Percentiles rank a stretch among this genome's conserved stretches.
Conservation (phyloP, 2,797 vertebrate genomes). For the Leuciscus waleckii region DNA sequence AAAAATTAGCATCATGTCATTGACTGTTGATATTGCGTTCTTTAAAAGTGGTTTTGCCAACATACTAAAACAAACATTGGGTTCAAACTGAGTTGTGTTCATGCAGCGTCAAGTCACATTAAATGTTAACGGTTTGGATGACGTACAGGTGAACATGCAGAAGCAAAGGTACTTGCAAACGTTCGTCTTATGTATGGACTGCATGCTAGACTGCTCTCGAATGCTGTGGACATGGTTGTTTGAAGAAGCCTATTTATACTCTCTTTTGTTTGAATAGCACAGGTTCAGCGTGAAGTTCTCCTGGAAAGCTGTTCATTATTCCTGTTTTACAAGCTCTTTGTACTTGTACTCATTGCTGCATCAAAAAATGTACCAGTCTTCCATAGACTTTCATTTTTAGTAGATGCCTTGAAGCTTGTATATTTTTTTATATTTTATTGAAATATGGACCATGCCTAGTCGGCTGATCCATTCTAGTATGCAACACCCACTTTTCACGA, state of each 20-base stretch:
- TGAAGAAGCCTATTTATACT: slow-evolving; percentile 29
- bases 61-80: background rate
- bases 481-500: background rate
- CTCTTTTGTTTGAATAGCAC: slow-evolving; percentile 27
- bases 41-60: slow-evolving; percentile 3
- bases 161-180: slow-evolving; percentile 12
- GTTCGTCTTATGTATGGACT: slow-evolving; percentile 3
- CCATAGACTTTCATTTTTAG: background rate
- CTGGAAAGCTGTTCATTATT: slow-evolving; percentile 21
- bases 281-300: slow-evolving; percentile 17
- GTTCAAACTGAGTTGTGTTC: slow-evolving; percentile 7
- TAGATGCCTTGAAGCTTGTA: background rate
- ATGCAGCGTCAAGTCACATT: slow-evolving; percentile 16
- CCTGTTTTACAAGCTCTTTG: background rate
- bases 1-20: background rate
- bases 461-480: background rate
- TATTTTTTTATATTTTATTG: background rate
- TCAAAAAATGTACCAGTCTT: background rate
- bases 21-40: background rate
- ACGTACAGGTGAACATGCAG: slow-evolving; percentile 35
- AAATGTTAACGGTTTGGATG: slow-evolving; percentile 16
- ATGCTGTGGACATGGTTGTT: slow-evolving; percentile 31
- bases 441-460: background rate
- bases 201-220: slow-evolving; percentile 48
- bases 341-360: background rate